Evolutionary conservation across 2,797 vertebrate species (phyloP).

Genomic region (Gorsachius magnificus): DNA sequence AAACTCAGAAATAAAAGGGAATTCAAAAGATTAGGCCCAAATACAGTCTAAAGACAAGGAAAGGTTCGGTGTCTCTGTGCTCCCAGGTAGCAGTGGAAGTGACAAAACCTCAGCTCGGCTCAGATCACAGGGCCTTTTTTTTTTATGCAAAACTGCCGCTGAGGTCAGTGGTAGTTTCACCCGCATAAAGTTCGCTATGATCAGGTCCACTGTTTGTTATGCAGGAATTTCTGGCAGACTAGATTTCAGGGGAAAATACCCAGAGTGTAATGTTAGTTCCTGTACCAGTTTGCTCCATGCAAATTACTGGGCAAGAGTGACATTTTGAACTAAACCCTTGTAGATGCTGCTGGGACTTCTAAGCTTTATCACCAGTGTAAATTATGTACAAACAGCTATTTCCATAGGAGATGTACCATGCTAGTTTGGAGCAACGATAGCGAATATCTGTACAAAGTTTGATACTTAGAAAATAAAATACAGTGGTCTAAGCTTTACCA

Average conservation of each 20-base stretch:
- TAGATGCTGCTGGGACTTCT: conserved; percentile 68
- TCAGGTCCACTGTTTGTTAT: neutral
- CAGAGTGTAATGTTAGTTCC: neutral
- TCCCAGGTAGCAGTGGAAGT: neutral
- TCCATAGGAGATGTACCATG: conserved; percentile 53
- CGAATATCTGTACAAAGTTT: conserved; percentile 67
- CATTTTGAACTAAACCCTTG: conserved; percentile 38
- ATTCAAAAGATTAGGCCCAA: neutral
- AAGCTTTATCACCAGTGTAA: conserved; percentile 73
- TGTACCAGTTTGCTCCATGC: neutral
- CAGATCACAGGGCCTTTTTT: neutral
- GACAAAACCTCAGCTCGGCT: neutral
- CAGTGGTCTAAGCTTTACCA: conserved; percentile 47
- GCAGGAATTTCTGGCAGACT: neutral
- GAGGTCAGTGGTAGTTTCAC: neutral
- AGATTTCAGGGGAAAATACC: neutral
- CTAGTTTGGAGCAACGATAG: conserved; percentile 43
- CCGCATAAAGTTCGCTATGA: neutral
- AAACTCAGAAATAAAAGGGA: conserved; percentile 1
- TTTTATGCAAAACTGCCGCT: neutral
- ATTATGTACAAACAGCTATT: conserved; percentile 73
- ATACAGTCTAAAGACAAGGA: neutral
- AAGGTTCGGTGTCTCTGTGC: neutral
- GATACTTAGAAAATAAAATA: conserved; percentile 54
- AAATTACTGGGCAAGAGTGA: neutral